Evolutionary conservation across 2,888 invertebrate genomes (phyloP).

Genomic region (Aricia artaxerxes): DNA sequence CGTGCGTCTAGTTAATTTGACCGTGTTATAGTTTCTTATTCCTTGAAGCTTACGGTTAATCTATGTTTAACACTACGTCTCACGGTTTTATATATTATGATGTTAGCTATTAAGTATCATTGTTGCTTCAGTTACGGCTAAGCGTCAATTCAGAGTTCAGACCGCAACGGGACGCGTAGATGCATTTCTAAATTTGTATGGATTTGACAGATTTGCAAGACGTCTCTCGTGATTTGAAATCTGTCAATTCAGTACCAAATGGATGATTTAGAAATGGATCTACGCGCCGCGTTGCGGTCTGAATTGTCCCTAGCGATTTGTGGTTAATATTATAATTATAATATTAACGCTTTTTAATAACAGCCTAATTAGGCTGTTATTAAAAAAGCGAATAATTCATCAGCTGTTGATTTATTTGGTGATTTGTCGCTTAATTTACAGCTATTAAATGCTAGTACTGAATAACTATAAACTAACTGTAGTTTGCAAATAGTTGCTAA

Average conservation of each 20-base stretch:
- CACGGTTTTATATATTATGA: neutral
- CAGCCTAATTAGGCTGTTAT: neutral
- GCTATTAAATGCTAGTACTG: neutral
- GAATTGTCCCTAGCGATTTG: neutral
- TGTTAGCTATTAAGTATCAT: neutral
- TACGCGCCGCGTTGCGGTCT: no score
- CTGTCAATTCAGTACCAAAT: no score
- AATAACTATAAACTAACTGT: neutral
- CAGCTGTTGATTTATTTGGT: neutral
- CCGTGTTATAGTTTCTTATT: neutral
- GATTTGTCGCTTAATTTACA: neutral
- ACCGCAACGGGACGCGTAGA: no score
- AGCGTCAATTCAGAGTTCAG: no score
- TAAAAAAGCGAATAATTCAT: neutral
- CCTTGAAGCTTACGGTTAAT: neutral
- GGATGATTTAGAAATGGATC: no score
- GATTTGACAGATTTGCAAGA: no score
- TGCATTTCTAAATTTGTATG: no score
- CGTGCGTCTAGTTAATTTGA: no score
- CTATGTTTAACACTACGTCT: neutral
- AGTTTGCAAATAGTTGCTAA: neutral
- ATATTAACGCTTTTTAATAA: no score
- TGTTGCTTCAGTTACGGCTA: neutral
- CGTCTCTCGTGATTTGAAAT: no score
- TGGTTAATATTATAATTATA: neutral